A percentile compares a stretch with the other conserved stretches of the same genome.
Conservation (phyloP, 23 tunicate species). For the Styela clava region DNA sequence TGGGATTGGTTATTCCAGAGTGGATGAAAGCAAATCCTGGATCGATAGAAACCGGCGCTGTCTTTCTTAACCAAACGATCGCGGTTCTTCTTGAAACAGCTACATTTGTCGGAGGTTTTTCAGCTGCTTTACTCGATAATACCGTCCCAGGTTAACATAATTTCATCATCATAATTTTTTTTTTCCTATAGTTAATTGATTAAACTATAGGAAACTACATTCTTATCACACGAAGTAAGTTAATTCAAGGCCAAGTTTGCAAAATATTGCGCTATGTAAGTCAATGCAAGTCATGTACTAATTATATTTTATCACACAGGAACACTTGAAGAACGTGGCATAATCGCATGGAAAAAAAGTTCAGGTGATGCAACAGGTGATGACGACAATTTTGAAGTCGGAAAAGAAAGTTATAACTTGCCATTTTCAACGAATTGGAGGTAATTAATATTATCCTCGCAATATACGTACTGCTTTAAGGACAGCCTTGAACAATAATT, state of each 20-base stretch:
- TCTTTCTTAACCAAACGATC: slow-evolving; percentile 34
- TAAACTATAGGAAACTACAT: too few species aligned
- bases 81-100: slow-evolving; percentile 55
- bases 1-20: slow-evolving; percentile 51
- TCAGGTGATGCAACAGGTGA: neutral
- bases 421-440: slow-evolving; percentile 43
- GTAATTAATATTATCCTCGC: slow-evolving; percentile 17
- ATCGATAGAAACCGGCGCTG: slow-evolving; percentile 56
- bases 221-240: too few species aligned
- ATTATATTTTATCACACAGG: too few species aligned
- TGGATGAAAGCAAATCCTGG: slow-evolving; percentile 55
- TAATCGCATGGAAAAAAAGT: slow-evolving; percentile 22
- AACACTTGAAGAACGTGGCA: slow-evolving; percentile 36
- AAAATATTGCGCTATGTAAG: too few species aligned
- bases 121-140: slow-evolving; percentile 60
- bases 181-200: too few species aligned
- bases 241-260: too few species aligned
- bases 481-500: too few species aligned
- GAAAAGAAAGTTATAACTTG: slow-evolving; percentile 6
- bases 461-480: too few species aligned
- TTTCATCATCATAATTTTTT: neutral
- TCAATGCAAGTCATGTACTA: too few species aligned
- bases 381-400: neutral
- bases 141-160: slow-evolving; percentile 63
- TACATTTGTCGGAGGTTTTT: slow-evolving; percentile 46